Conservation (phyloP, 1,140 invertebrate species). For the Halyomorpha halys region DNA sequence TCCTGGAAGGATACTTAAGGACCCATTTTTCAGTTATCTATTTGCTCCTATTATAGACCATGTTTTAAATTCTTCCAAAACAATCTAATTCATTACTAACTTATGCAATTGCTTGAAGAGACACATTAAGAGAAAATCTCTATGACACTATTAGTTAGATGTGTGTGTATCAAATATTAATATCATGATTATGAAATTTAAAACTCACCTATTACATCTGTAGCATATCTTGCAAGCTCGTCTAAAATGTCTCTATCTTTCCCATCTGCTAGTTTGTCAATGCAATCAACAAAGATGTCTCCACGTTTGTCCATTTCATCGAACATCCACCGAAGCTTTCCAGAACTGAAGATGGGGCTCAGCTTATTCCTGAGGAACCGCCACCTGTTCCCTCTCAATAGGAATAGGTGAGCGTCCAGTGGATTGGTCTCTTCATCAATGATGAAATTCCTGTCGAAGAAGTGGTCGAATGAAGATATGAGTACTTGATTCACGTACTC, state of each 20-base stretch:
- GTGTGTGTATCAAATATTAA: no score
- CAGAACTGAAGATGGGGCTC: slow-evolving; percentile 30
- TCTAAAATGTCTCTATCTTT: slow-evolving; percentile 13
- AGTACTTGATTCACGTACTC: slow-evolving; percentile 33
- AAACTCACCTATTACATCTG: slow-evolving; percentile 10
- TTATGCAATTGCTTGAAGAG: no score
- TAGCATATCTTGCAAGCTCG: slow-evolving; percentile 25
- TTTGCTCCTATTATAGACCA: no score
- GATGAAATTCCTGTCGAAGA: slow-evolving; percentile 31
- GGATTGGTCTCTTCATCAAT: slow-evolving; percentile 29
- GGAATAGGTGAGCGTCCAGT: slow-evolving; percentile 29
- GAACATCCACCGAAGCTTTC: slow-evolving; percentile 32
- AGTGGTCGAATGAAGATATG: slow-evolving; percentile 35
- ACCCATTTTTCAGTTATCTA: no score
- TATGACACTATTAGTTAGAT: no score
- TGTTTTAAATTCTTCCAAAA: no score
- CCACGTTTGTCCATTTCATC: slow-evolving; percentile 28
- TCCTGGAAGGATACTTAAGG: no score
- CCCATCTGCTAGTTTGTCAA: slow-evolving; percentile 9
- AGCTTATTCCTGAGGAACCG: slow-evolving; percentile 34
- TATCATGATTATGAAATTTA: no score
- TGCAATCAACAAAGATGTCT: slow-evolving; percentile 22
- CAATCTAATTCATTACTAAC: no score
- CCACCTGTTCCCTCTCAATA: slow-evolving; percentile 35
- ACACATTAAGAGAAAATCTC: no score